These are phyloP conservation scores for Araneus ventricosus DNA, from an alignment of 1,140 invertebrate genomes.

Conservation along the genomic window DNA sequence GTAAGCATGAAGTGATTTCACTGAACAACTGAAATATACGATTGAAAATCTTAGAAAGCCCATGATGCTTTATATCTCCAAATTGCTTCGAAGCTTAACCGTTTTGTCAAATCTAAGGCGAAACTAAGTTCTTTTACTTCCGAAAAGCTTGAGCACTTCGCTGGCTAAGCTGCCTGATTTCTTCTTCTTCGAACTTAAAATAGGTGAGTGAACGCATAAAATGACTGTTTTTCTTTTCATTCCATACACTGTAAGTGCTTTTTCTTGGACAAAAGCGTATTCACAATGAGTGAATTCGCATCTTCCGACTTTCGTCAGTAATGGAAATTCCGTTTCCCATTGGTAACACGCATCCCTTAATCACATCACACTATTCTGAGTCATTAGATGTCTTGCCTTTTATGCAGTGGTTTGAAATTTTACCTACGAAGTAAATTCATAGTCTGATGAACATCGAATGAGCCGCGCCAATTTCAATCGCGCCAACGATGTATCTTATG, in stretches of 20 bases:
- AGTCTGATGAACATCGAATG: too few relatives aligned
- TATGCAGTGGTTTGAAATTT: not conserved
- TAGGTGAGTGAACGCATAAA: constrained; percentile 30
- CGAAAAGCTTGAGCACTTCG: not conserved
- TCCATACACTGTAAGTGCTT: not conserved
- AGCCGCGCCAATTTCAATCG: too few relatives aligned
- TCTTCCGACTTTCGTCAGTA: not conserved
- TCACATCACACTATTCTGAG: not conserved
- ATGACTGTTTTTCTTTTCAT: not conserved
- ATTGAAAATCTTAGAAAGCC: too few relatives aligned
- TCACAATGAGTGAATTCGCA: not conserved
- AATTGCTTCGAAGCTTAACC: too few relatives aligned
- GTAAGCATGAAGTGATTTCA: too few relatives aligned
- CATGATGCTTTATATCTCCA: too few relatives aligned
- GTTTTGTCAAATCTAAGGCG: not conserved
- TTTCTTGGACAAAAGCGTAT: not conserved
- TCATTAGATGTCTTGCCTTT: not conserved
- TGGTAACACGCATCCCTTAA: not conserved
- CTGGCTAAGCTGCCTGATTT: not conserved
- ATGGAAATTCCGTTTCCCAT: not conserved
- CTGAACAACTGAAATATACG: too few relatives aligned
- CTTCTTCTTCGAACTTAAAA: not conserved
- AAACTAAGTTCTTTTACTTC: not conserved
- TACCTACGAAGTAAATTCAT: too few relatives aligned
- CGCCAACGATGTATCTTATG: too few relatives aligned